phyloP scores from a whole-genome alignment of 2,797 vertebrate genomes.

The Avahi laniger region DNA sequence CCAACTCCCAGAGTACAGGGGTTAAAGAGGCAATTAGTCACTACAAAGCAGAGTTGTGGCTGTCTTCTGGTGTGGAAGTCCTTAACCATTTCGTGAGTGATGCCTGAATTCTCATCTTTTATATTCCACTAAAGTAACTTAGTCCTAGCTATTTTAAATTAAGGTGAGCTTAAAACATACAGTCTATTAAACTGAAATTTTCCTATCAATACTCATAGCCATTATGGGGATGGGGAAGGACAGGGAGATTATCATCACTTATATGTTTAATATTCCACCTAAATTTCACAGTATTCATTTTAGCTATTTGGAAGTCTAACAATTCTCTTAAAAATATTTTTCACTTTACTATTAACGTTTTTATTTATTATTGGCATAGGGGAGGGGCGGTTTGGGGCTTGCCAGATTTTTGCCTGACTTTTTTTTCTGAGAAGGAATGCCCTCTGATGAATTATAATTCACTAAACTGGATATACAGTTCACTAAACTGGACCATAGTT shows the following conservation, averaged over 20 bases:
- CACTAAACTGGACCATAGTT: not conserved
- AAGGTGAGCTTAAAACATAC: conserved; percentile 28
- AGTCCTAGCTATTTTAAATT: conserved; percentile 20
- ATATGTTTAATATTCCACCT: not conserved
- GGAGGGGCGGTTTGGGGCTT: not conserved
- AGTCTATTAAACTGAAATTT: not conserved
- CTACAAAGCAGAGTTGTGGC: conserved; percentile 3
- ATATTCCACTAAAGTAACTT: conserved; percentile 28
- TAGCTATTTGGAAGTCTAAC: not conserved
- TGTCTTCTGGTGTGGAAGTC: conserved; percentile 31
- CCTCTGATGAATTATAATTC: not conserved
- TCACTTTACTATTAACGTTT: not conserved
- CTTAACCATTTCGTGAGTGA: conserved; percentile 58
- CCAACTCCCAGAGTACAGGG: conserved; percentile 46
- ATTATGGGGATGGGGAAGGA: not conserved
- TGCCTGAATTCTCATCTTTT: conserved; percentile 58
- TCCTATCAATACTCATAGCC: not conserved
- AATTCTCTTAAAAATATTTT: conserved; percentile 25
- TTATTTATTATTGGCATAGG: not conserved
- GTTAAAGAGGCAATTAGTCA: conserved; percentile 68
- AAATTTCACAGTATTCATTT: not conserved
- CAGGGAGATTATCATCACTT: not conserved
- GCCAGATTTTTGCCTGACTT: not conserved
- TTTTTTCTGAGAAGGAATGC: not conserved
- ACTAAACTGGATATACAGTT: not conserved